Evolutionary conservation across 2,888 invertebrate genomes (phyloP).

Genomic region (Tetragonula carbonaria): DNA sequence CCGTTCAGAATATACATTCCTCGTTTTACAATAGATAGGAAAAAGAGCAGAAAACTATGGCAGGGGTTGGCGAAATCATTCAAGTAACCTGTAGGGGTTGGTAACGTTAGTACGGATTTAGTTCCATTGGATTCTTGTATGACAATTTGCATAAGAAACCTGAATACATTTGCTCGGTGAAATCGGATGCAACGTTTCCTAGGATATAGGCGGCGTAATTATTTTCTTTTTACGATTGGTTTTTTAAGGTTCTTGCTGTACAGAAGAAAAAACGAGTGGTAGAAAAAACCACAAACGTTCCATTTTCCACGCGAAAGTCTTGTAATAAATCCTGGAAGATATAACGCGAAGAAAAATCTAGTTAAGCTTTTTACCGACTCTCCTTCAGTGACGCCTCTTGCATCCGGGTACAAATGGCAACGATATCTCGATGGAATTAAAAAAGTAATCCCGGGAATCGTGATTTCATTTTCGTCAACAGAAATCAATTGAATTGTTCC

Average conservation of each 20-base stretch:
- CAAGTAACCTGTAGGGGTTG: not conserved
- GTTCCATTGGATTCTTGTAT: conserved; percentile 15
- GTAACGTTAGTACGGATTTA: conserved; percentile 2
- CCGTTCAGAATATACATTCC: conserved; percentile 21
- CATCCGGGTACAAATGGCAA: not conserved
- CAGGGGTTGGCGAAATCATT: not conserved
- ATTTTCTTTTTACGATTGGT: not conserved
- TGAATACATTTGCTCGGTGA: conserved; percentile 24
- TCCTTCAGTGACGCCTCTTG: not conserved
- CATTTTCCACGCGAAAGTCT: not conserved
- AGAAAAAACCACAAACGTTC: conserved; percentile 18
- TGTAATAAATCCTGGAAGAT: conserved; percentile 25
- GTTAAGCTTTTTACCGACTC: conserved; percentile 40
- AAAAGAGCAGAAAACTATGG: not conserved
- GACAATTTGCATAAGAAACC: conserved; percentile 41
- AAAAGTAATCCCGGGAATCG: conserved; percentile 11
- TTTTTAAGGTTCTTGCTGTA: not conserved
- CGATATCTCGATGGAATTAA: conserved; percentile 35
- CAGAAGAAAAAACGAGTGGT: not conserved
- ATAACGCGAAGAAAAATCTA: conserved; percentile 28
- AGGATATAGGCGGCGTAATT: not conserved
- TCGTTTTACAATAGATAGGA: not conserved
- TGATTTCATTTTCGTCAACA: conserved; percentile 18
- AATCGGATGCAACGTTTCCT: conserved; percentile 53
- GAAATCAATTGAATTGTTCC: not conserved